Base-by-base conservation (phyloP, 2,888 invertebrate species). In the Crepidodera aurea region DNA sequence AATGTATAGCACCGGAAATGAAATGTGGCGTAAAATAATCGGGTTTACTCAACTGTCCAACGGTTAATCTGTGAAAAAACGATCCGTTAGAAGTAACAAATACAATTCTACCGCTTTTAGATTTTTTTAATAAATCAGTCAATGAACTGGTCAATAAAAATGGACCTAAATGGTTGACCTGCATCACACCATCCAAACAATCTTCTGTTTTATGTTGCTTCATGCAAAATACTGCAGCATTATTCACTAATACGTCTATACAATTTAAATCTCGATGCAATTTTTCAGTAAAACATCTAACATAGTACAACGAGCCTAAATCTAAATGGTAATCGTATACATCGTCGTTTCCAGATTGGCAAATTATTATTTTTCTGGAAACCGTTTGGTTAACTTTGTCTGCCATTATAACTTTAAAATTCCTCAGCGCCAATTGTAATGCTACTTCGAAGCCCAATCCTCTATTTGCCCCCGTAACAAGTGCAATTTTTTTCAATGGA, bases 161-260 rank as follows among this genome's bases (percentile, higher is more conserved):
- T 3, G 87, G 88, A 4, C 89, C 89, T 71, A 88, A 86, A 71
- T 90, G 85, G 67, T 90, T 90, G n/a, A 87, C 84, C 65, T 88
- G 88, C 82, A 88, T 84, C 54, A 85, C 86, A 22, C 81, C 78
- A 22, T 89, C 84, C 34, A 90, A 82, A 0, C 87, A 88, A 65
- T 90, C 88, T 57, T 82, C 81, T 0, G 88, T 87, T 53, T 76
- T 77, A 29, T 77, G 77, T 29, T 82, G 77, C 0, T 79, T 77
- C 37, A 82, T 75, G 1, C 84, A 84, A 13, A 81, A 83, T 0
- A 84, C 82, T 0, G 87, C 88, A 0, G 88, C 88, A 69, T 88
- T 88, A 74, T 88, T 87, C 10, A 88, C 80, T 25, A 88, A 77
- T 1, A 87, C 83, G 67, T 88, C 85, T 51, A 89, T 70, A 68